Evolutionary conservation across 2,113 vertebrate species (phyloP).

Genomic region (Beaufortia kweichowensis): DNA sequence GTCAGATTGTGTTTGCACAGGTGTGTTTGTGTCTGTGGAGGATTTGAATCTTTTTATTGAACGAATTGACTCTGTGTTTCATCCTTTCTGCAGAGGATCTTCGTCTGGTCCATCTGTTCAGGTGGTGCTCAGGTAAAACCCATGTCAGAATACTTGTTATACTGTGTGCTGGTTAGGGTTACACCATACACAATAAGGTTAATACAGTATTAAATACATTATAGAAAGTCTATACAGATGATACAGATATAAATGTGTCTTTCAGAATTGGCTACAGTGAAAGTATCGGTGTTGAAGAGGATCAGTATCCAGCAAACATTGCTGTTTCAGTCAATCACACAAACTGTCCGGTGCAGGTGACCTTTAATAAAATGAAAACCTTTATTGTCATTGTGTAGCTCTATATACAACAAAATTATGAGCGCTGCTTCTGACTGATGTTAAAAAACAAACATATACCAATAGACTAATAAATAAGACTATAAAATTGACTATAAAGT

Average conservation of each 20-base stretch:
- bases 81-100: slow-evolving; percentile 64
- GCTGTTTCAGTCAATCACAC: slow-evolving; percentile 80
- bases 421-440: too few relatives aligned
- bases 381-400: too few relatives aligned
- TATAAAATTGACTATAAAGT: too few relatives aligned
- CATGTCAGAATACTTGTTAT: background rate
- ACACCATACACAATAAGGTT: too few relatives aligned
- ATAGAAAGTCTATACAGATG: too few relatives aligned
- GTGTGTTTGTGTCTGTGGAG: background rate
- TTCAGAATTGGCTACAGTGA: slow-evolving; percentile 84
- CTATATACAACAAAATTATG: too few relatives aligned
- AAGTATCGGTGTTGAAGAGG: slow-evolving; percentile 81
- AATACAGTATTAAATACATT: too few relatives aligned
- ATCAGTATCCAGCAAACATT: slow-evolving; percentile 85
- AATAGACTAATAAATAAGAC: too few relatives aligned
- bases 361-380: too few relatives aligned
- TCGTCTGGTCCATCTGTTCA: slow-evolving; percentile 77
- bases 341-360: slow-evolving; percentile 81
- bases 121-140: slow-evolving; percentile 82
- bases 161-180: too few relatives aligned
- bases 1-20: too few relatives aligned
- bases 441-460: too few relatives aligned
- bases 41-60: background rate
- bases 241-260: background rate
- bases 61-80: background rate